A percentile compares a stretch with the other conserved stretches of the same genome.
Evolutionary conservation across 1,140 invertebrate species (phyloP).

Genomic region (Artemia franciscana): DNA sequence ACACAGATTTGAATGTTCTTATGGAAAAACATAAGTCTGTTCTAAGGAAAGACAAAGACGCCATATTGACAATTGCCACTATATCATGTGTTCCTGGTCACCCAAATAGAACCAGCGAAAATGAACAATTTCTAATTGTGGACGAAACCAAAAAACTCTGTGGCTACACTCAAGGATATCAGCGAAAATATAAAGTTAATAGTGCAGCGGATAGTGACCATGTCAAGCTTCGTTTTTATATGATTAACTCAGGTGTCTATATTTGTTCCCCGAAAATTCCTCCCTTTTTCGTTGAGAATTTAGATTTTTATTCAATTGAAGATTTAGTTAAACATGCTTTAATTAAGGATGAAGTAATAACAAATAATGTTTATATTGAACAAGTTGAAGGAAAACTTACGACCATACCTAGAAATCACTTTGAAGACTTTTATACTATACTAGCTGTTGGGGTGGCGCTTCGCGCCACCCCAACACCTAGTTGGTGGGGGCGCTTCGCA

Average conservation of each 20-base stretch:
- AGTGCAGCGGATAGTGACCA: too few species aligned
- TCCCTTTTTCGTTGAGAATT: not conserved
- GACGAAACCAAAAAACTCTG: not conserved
- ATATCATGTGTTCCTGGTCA: not conserved
- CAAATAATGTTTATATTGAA: too few species aligned
- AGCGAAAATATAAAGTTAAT: too few species aligned
- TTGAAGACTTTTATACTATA: too few species aligned
- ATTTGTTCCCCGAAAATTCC: not conserved
- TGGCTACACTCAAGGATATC: too few species aligned
- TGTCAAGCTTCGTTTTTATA: not conserved
- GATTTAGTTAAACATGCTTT: not conserved
- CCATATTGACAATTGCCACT: not conserved
- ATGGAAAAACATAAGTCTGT: not conserved
- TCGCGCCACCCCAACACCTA: too few species aligned
- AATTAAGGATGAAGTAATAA: too few species aligned
- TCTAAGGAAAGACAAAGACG: not conserved
- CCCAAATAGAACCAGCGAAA: not conserved
- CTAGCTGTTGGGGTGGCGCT: too few species aligned
- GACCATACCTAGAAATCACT: too few species aligned
- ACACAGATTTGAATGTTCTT: not conserved
- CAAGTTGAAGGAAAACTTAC: too few species aligned
- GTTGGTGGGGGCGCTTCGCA: too few species aligned
- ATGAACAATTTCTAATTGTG: not conserved
- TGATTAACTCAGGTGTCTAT: not conserved
- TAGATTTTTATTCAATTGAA: not conserved